Conservation (phyloP, 2,797 vertebrate genomes). For the Adelosebastes latens region DNA sequence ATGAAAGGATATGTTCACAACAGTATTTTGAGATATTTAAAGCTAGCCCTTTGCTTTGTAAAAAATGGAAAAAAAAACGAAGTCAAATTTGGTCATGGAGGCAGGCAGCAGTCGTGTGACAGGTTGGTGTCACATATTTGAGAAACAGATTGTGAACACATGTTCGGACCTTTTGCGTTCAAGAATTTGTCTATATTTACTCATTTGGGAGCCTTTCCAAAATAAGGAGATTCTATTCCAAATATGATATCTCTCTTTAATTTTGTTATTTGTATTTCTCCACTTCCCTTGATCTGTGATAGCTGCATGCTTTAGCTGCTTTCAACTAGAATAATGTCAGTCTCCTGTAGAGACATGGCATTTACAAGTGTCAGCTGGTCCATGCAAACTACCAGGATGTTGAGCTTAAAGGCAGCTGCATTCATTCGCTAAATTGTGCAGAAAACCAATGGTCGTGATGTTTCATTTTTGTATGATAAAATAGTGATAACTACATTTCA, state of each 20-base stretch:
- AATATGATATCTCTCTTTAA: constrained; percentile 36
- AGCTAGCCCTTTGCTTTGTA: background rate
- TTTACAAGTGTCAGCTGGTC: constrained; percentile 49
- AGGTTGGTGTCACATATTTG: constrained; percentile 52
- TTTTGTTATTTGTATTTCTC: constrained; percentile 50
- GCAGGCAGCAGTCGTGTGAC: constrained; percentile 38
- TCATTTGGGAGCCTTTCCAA: constrained; percentile 41
- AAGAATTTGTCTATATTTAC: constrained; percentile 50
- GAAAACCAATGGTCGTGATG: background rate
- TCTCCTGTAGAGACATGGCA: constrained; percentile 53
- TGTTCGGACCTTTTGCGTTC: constrained; percentile 45
- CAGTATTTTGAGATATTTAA: background rate
- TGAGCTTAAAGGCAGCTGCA: constrained; percentile 11
- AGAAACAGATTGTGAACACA: constrained; percentile 71
- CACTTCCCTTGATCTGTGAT: constrained; percentile 48
- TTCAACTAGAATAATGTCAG: constrained; percentile 39
- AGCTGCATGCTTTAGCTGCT: constrained; percentile 45
- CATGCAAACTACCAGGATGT: constrained; percentile 1
- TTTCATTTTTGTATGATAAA: background rate
- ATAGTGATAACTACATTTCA: background rate
- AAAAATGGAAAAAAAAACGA: constrained; percentile 15
- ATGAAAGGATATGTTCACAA: background rate
- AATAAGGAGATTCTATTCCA: constrained; percentile 39
- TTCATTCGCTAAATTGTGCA: constrained; percentile 5
- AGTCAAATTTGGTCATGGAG: background rate